Percentiles rank a stretch among this genome's conserved stretches.
Evolutionary conservation across 2,113 vertebrate genomes (phyloP).

Genomic region (Cebidichthys violaceus): DNA sequence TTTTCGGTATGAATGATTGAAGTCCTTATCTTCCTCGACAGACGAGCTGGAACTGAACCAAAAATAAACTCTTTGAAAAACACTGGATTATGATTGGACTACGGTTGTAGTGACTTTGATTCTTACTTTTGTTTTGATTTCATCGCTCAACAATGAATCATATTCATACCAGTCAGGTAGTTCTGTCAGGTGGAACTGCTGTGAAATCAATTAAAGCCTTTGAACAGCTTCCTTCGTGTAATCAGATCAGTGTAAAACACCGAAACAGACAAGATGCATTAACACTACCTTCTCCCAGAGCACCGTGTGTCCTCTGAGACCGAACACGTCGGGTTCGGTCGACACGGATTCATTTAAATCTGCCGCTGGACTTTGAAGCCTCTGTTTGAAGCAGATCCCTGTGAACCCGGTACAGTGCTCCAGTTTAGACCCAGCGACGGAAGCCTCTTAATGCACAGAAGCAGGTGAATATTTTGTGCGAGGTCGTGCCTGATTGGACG

Average conservation of each 20-base stretch:
- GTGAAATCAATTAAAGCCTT: not conserved
- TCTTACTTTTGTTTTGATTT: not conserved
- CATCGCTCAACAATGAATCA: not conserved
- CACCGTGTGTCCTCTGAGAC: not conserved
- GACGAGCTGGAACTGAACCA: slow-evolving; percentile 8
- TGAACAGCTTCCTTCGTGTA: not conserved
- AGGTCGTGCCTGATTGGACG: not conserved
- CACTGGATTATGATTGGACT: not conserved
- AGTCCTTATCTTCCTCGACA: slow-evolving; percentile 50
- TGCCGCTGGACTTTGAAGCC: not conserved
- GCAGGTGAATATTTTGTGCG: not conserved
- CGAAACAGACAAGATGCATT: not conserved
- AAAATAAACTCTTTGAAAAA: slow-evolving; percentile 34
- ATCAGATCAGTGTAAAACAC: slow-evolving; percentile 10
- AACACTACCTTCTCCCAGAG: not conserved
- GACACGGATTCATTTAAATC: not conserved
- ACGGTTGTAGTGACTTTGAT: not conserved
- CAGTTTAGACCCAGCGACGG: not conserved
- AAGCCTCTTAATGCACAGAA: not conserved
- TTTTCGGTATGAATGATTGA: slow-evolving; percentile 53
- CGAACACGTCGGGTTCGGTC: not conserved
- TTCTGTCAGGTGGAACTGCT: not conserved
- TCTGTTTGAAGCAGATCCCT: not conserved
- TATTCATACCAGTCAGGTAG: not conserved
- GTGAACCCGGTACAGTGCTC: not conserved